Evolutionary conservation across 2,888 invertebrate species (phyloP).

Genomic region (Blomia tropicalis): DNA sequence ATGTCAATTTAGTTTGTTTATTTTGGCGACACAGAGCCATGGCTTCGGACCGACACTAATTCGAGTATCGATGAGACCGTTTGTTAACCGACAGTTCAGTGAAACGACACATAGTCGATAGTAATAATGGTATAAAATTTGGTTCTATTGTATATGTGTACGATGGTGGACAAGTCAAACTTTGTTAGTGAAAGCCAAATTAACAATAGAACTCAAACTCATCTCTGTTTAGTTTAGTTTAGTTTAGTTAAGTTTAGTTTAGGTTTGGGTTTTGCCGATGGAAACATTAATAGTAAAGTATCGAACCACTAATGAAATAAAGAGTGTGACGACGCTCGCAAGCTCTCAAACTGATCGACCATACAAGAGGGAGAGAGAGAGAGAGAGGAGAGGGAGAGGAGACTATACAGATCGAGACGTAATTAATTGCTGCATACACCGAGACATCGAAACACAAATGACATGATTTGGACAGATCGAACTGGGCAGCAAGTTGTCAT

Average conservation of each 20-base stretch:
- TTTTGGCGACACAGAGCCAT: no score
- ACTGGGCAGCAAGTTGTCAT: not conserved
- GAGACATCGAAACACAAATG: no score
- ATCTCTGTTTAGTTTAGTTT: no score
- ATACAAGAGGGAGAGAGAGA: no score
- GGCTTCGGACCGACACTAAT: not conserved
- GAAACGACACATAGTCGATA: no score
- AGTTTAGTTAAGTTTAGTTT: no score
- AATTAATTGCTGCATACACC: not conserved
- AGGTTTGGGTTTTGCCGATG: no score
- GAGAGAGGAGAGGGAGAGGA: no score
- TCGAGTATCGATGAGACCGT: not conserved
- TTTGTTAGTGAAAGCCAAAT: conserved; percentile 3
- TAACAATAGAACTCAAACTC: conserved; percentile 1
- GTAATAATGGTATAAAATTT: no score
- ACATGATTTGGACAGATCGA: not conserved
- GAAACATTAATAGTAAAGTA: no score
- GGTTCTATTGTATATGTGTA: not conserved
- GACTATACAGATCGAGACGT: no score
- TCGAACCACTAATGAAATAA: not conserved
- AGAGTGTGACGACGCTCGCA: not conserved
- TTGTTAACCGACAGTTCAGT: no score
- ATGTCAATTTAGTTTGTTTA: not conserved
- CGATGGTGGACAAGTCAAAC: not conserved
- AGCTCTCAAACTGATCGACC: not conserved